Conservation (phyloP, 2,113 vertebrate genomes). For the Platysternon megacephalum region DNA sequence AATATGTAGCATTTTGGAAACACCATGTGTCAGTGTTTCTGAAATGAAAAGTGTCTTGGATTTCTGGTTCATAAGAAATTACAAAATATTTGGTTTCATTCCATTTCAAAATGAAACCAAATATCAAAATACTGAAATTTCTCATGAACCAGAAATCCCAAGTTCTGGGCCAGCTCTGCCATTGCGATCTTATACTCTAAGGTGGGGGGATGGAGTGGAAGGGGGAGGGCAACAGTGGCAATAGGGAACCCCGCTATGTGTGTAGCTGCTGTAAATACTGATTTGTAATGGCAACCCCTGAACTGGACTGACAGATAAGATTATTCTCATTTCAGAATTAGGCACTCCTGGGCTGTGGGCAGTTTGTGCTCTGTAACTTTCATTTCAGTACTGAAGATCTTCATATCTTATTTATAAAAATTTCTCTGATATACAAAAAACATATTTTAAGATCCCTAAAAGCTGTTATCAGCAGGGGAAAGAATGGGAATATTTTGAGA, state of each 20-base stretch:
- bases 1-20: too few relatives aligned
- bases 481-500: neutral
- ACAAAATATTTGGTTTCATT: neutral
- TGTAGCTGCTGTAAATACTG: too few relatives aligned
- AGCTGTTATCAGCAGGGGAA: neutral
- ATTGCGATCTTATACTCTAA: neutral
- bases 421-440: neutral
- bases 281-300: neutral
- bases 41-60: neutral
- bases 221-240: neutral
- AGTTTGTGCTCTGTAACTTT: neutral
- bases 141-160: neutral
- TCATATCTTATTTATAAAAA: neutral
- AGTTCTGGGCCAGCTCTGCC: neutral
- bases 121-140: neutral
- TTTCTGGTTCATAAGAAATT: neutral
- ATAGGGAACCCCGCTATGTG: neutral
- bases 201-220: neutral
- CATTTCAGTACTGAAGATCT: neutral
- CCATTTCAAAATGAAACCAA: neutral
- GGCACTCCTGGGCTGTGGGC: neutral
- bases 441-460: neutral
- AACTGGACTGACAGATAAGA: accelerated
- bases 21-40: too few relatives aligned
- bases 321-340: neutral